Conservation (phyloP, 2,797 vertebrate species). For the Trichosurus vulpecula region DNA sequence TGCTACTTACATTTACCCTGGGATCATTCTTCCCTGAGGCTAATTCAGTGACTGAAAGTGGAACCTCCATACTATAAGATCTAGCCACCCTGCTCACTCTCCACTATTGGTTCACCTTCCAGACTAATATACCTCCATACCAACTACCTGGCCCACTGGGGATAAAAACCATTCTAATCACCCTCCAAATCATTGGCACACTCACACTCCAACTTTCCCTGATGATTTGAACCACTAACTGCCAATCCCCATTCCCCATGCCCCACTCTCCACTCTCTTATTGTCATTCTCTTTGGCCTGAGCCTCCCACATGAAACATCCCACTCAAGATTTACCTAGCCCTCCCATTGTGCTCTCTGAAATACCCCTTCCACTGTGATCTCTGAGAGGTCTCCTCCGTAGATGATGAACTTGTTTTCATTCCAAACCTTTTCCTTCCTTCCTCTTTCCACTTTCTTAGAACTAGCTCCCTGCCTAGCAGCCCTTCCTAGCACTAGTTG, state of each 20-base stretch:
- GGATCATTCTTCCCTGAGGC: not conserved
- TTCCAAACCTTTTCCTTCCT: not conserved
- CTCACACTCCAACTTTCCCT: not conserved
- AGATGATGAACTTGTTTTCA: not conserved
- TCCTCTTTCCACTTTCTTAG: not conserved
- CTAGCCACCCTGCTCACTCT: not conserved
- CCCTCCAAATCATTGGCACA: not conserved
- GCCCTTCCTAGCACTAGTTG: not conserved
- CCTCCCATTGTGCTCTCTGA: not conserved
- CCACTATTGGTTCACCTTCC: not conserved
- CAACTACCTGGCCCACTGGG: not conserved
- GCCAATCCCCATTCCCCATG: not conserved
- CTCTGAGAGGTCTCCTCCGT: not conserved
- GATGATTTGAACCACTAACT: not conserved
- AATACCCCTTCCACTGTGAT: not conserved
- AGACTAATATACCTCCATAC: not conserved
- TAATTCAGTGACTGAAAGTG: not conserved
- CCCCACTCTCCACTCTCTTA: not conserved
- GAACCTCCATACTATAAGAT: not conserved
- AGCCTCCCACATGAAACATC: not conserved
- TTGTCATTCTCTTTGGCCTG: not conserved
- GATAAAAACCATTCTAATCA: not conserved
- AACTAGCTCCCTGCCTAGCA: not conserved
- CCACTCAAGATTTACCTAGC: not conserved
- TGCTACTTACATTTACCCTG: too few relatives aligned